These are phyloP conservation scores for Agrochola macilenta DNA, from an alignment of 2,888 invertebrate species.

Conservation along the genomic window DNA sequence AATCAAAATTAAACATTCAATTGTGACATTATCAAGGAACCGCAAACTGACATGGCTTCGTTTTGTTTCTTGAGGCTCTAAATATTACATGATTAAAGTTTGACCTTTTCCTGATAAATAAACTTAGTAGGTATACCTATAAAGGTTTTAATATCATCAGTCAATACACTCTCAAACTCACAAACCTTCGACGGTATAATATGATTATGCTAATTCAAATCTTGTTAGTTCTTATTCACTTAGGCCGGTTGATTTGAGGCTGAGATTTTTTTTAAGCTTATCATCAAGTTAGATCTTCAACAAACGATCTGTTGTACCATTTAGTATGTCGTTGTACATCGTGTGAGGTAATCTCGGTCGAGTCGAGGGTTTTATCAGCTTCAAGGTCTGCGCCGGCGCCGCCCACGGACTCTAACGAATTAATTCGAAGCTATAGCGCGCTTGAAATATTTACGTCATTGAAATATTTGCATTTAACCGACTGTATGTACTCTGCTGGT, in stretches of 20 bases:
- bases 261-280: conserved; percentile 51
- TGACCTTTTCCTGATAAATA: not conserved
- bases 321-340: conserved; percentile 22
- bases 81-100: not conserved
- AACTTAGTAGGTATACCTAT: not conserved
- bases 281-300: conserved; percentile 42
- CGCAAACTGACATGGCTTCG: conserved; percentile 4
- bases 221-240: conserved; percentile 18
- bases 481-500: conserved; percentile 6
- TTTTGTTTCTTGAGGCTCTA: not conserved
- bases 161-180: conserved; percentile 13
- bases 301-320: conserved; percentile 48
- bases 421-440: conserved; percentile 32
- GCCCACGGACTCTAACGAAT: conserved; percentile 53
- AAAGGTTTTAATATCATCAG: not conserved
- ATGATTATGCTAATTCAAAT: conserved; percentile 27
- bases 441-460: conserved; percentile 41
- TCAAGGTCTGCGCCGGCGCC: conserved; percentile 64
- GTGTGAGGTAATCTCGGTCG: conserved; percentile 50
- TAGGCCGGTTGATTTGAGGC: not conserved
- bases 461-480: conserved; percentile 41
- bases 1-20: not conserved
- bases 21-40: not conserved
- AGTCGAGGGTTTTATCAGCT: conserved; percentile 62
- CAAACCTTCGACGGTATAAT: not conserved